phyloP scores from a whole-genome alignment of 2,888 invertebrate species.

The Arenicola marina region DNA sequence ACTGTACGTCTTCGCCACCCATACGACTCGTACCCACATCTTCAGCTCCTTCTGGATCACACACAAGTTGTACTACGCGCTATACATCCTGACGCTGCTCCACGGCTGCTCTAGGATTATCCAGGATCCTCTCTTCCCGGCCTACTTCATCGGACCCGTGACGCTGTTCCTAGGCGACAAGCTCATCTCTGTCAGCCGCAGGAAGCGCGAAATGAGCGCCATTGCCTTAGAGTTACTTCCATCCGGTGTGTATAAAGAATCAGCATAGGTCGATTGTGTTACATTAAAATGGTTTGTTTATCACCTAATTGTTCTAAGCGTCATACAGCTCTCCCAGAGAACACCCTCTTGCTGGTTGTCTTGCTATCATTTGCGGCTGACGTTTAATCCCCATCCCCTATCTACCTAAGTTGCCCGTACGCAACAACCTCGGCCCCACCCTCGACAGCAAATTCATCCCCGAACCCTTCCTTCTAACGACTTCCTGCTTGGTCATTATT shows the following conservation, averaged over 20 bases:
- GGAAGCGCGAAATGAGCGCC: slow-evolving; percentile 67
- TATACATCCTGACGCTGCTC: slow-evolving; percentile 67
- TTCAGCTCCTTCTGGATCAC: slow-evolving; percentile 69
- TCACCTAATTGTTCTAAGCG: too few relatives aligned
- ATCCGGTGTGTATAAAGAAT: slow-evolving; percentile 63
- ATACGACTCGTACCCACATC: slow-evolving; percentile 65
- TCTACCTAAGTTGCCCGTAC: too few relatives aligned
- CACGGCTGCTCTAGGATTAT: slow-evolving; percentile 65
- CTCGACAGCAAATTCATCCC: too few relatives aligned
- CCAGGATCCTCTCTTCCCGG: slow-evolving; percentile 66
- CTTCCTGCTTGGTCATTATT: too few relatives aligned
- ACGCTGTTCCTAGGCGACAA: slow-evolving; percentile 67
- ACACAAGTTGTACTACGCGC: slow-evolving; percentile 67
- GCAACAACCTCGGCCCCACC: too few relatives aligned
- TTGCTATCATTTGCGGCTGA: too few relatives aligned
- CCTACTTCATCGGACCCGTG: slow-evolving; percentile 67
- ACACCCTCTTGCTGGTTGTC: too few relatives aligned
- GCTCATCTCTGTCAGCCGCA: slow-evolving; percentile 66
- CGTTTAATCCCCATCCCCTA: too few relatives aligned
- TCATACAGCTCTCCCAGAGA: too few relatives aligned
- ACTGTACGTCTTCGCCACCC: slow-evolving; percentile 68
- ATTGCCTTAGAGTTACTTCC: slow-evolving; percentile 67
- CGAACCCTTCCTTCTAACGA: too few relatives aligned
- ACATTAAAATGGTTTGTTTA: too few relatives aligned
- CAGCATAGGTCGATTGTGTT: too few relatives aligned